Conservation (phyloP, 1,140 invertebrate species). For the Antheraea mylitta region DNA sequence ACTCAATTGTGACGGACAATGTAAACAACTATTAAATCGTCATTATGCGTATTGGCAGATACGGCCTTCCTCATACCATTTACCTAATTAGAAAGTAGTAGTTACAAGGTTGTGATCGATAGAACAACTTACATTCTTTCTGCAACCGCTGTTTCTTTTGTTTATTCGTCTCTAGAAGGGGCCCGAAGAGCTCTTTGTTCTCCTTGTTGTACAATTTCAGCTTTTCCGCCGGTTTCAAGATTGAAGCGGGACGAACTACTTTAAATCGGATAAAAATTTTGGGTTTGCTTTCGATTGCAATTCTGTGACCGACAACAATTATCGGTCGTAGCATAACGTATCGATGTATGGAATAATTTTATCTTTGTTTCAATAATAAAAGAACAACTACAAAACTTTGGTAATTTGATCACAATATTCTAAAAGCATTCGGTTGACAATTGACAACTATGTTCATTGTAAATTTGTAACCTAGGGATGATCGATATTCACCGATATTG, state of each 20-base stretch:
- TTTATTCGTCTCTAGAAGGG: conserved; percentile 61
- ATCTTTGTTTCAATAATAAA: background rate
- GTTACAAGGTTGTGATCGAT: conserved; percentile 31
- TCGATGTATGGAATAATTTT: background rate
- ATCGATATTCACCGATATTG: too few relatives aligned
- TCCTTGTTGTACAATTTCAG: conserved; percentile 67
- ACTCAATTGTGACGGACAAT: conserved; percentile 16
- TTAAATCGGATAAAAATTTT: conserved; percentile 57
- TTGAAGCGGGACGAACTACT: conserved; percentile 54
- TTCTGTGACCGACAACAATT: conserved; percentile 33
- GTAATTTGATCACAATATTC: background rate
- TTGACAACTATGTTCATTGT: too few relatives aligned
- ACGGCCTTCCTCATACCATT: conserved; percentile 16
- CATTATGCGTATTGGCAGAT: conserved; percentile 4
- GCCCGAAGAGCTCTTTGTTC: conserved; percentile 70
- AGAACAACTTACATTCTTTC: conserved; percentile 52
- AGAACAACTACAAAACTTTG: background rate
- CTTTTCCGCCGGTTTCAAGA: conserved; percentile 62
- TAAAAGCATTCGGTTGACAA: too few relatives aligned
- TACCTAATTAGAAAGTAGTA: conserved; percentile 35
- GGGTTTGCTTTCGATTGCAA: conserved; percentile 32
- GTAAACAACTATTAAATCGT: conserved; percentile 19
- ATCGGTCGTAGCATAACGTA: conserved; percentile 41
- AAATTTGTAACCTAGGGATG: too few relatives aligned
- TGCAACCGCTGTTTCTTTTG: conserved; percentile 55